Evolutionary conservation across 2,797 vertebrate species (phyloP), one percentile per base, ranked within the genome.

Genomic region (Myotis daubentonii): DNA sequence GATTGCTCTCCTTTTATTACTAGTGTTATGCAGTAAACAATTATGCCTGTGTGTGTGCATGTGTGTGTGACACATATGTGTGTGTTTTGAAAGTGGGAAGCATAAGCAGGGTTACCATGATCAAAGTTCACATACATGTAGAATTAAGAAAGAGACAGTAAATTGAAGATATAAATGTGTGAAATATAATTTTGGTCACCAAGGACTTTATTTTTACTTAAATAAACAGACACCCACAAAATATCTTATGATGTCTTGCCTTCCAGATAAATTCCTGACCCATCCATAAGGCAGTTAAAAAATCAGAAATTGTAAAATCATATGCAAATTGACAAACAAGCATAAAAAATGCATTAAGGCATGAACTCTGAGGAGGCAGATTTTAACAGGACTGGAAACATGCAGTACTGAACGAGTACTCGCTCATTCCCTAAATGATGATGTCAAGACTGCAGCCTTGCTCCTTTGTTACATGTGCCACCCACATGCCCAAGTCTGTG

Each of bases 141-240:
- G 17, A 92, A 87, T 0, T 90, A 72, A 49, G 75, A 70, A 30
- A 60, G 70, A 66, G 79, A 65, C 11, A 95, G 47, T 53, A 93
- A 95, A 95, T 0, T 30, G 10, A 20, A 93, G 23, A 68, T 70
- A 65, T 12, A 93, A 70, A 89, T 81, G 89, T 93, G 36, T 11
- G 47, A 91, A 57, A 72, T 74, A 91, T n/a, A 33, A 91, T 57
- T 68, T 70, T 94, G 17, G 28, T 93, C 65, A 89, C 75, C 49
- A 95, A 97, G 17, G 53, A 85, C 41, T 62, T 81, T 68, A 82
- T n/a, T 84, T 87, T 85, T 11, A 16, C 55, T 91, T 72, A 81
- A 96, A 83, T 76, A 57, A 74, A 79, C 13, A 89, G 11, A 74
- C 80, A 62, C 0, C 5, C 22, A 2, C 3, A 51, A 85, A 79